Conservation (phyloP, 2,113 vertebrate species). For the Riparia riparia region DNA sequence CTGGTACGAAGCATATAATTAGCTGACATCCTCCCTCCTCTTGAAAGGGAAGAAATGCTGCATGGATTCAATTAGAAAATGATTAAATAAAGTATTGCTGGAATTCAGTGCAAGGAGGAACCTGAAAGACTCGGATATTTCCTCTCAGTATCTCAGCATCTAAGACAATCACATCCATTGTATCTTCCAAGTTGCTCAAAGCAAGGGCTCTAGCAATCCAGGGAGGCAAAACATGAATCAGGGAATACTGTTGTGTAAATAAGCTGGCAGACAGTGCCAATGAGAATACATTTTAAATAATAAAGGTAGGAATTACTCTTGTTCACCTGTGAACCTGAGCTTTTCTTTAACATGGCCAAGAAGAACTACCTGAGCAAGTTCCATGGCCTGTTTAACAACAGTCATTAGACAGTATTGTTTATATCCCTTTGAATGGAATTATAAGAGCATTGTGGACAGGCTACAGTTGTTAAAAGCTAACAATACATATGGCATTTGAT, state of each 20-base stretch:
- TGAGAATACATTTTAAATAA: not conserved
- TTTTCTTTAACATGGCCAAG: not conserved
- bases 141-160: not conserved
- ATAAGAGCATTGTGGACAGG: not conserved
- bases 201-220: not conserved
- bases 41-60: not conserved
- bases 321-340: not conserved
- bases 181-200: not conserved
- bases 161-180: not conserved
- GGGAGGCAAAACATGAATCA: not conserved
- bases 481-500: not conserved
- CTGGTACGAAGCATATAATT: not conserved
- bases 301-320: not conserved
- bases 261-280: not conserved
- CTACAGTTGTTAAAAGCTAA: not conserved
- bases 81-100: not conserved
- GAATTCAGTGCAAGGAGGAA: not conserved
- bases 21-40: not conserved
- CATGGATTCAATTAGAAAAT: conserved; percentile 1
- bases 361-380: not conserved
- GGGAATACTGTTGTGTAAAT: not conserved
- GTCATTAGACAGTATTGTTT: not conserved
- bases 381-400: not conserved
- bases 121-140: not conserved
- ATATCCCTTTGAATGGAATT: not conserved